phyloP scores from a whole-genome alignment of 2,113 vertebrate species.

The Oxyruncus cristatus region DNA sequence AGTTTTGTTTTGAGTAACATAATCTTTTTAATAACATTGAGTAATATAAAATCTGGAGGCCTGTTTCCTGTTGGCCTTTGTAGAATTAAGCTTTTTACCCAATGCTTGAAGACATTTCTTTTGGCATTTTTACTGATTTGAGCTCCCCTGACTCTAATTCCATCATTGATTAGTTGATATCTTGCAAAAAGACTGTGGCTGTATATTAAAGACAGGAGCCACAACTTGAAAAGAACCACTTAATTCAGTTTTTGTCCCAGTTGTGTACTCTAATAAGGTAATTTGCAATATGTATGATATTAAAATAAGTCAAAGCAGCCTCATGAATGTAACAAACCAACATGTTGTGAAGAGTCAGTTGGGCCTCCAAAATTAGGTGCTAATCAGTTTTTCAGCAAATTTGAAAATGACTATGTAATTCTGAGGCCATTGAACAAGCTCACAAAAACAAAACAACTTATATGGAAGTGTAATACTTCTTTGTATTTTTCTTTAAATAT shows the following conservation, averaged over 20 bases:
- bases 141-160: not conserved
- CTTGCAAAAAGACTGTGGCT: not conserved
- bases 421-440: not conserved
- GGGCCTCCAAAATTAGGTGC: not conserved
- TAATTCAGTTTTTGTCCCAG: conserved; percentile 2
- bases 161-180: not conserved
- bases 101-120: not conserved
- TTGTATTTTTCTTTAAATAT: not conserved
- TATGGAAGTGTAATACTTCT: not conserved
- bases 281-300: not conserved
- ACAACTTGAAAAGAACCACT: not conserved
- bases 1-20: not conserved
- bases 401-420: not conserved
- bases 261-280: not conserved
- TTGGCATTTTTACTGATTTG: not conserved
- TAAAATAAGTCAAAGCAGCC: not conserved
- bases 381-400: not conserved
- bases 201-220: not conserved
- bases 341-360: not conserved
- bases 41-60: not conserved
- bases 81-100: not conserved
- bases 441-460: not conserved
- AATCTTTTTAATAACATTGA: not conserved
- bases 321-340: not conserved
- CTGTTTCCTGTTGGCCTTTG: not conserved